Conservation (phyloP, 2,888 invertebrate genomes). For the Pachycephus smyrnensis region DNA sequence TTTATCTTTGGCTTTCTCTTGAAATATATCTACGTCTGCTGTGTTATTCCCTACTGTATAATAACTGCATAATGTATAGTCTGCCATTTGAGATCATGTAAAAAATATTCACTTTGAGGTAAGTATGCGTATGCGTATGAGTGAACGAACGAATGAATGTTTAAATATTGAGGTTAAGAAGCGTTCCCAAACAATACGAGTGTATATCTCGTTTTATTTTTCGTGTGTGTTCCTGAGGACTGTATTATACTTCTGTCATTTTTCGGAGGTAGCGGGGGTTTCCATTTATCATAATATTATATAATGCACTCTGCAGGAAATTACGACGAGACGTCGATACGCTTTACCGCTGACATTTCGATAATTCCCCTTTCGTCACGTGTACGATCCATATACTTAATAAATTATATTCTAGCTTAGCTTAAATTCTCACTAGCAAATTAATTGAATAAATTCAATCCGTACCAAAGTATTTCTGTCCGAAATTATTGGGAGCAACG, state of each 20-base stretch:
- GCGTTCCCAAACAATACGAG: neutral
- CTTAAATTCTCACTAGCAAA: constrained; percentile 12
- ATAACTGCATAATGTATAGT: neutral
- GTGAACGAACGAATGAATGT: neutral
- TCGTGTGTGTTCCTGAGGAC: too few relatives aligned
- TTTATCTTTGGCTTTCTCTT: neutral
- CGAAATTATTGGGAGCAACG: constrained; percentile 97
- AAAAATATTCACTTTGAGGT: neutral
- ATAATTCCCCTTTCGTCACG: neutral
- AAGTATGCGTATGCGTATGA: neutral
- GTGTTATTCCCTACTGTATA: neutral
- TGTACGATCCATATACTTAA: neutral
- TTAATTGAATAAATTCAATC: constrained; percentile 72
- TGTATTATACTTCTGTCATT: neutral
- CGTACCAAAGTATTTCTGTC: constrained; percentile 98
- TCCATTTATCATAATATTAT: neutral
- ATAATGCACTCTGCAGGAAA: neutral
- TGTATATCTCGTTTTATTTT: neutral
- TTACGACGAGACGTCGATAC: neutral
- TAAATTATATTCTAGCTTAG: constrained; percentile 7
- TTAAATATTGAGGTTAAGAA: neutral
- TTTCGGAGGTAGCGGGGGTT: neutral
- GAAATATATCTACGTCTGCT: neutral
- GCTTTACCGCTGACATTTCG: neutral
- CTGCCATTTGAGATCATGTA: neutral